Evolutionary conservation across 2,113 vertebrate genomes (phyloP), one percentile per base, ranked within the genome.

Genomic region (Strix uralensis): DNA sequence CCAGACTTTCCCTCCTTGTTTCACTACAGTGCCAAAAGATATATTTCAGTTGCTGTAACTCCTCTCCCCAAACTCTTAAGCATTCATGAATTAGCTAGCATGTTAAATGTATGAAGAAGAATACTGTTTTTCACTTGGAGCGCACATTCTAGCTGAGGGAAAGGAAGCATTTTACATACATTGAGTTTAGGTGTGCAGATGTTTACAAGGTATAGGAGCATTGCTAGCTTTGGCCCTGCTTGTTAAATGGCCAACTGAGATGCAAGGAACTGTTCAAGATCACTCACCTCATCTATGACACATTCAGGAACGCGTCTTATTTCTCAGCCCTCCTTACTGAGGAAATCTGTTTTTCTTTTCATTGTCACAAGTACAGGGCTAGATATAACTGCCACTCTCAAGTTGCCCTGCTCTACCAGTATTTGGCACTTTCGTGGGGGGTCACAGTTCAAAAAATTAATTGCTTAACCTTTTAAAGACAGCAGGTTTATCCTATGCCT

Each of bases 371-470:
- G 30, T 49, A 51, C n/a, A 81, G 63, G 30, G 23, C 20, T 67
- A 30, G 72, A 70, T 52, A 49, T 4, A 74, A 55, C 40, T 49
- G 29, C 40, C 51, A 13, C 36, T 81, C 30, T 66, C 16, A 55
- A 63, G 29, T 1, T 51, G 29, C 8, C 61, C 36, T 21, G 6
- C 17, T 74, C 52, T 30, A 61, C 11, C 15, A 14, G 7, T 11
- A 70, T 0, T 27, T 46, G 34, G 7, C 21, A 57, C 27, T 62
- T 49, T 15, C 4, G 4, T 6, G 5, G 4, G 7, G 11, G 1
- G 19, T 14, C 34, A 65, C 34, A 65, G n/a, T 23, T 85, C 46
- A 73, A 69, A 80, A 49, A 80, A 80, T n/a, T 6, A 63, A 73
- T 46, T 7, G 58, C 62, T 79, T 57, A 57, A 47, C 26, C 17